A percentile compares a stretch with the other conserved stretches of the same genome.
Evolutionary conservation across 2,797 vertebrate species (phyloP).

Genomic region (Helicolenus hilgendorfi): DNA sequence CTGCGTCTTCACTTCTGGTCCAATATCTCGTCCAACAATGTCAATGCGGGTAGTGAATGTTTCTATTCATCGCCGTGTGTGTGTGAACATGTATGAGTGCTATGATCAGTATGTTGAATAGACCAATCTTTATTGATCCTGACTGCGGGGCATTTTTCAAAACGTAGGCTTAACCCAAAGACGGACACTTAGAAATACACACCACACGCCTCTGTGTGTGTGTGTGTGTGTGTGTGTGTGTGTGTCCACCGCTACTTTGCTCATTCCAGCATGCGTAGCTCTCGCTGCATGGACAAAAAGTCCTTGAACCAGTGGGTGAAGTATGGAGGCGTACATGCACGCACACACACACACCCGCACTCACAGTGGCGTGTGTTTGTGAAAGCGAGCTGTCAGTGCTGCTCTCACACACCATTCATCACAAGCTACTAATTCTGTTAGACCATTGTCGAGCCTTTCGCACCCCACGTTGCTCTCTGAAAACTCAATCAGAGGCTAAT

Average conservation of each 20-base stretch:
- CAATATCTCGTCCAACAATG: conserved; percentile 38
- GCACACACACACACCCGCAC: conserved; percentile 3
- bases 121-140: conserved; percentile 62
- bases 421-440: conserved; percentile 99
- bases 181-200: background rate
- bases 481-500: conserved; percentile 99
- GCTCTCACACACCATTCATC: conserved; percentile 99
- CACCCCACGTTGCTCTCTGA: conserved; percentile 95
- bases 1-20: conserved; percentile 25
- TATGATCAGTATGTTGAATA: conserved; percentile 44
- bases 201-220: background rate
- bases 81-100: conserved; percentile 13
- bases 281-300: conserved; percentile 88
- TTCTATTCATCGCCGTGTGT: conserved; percentile 42
- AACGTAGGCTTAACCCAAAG: conserved; percentile 29
- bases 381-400: conserved; percentile 96
- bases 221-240: background rate
- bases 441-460: conserved; percentile 97
- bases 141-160: conserved; percentile 50
- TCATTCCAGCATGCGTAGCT: conserved; percentile 39
- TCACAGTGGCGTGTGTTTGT: conserved; percentile 89
- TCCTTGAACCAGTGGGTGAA: conserved; percentile 89
- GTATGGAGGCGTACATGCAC: conserved; percentile 36
- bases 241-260: conserved; percentile 38
- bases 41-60: conserved; percentile 25